phyloP scores from a whole-genome alignment of 2,113 vertebrate species.

The Anolis carolinensis region DNA sequence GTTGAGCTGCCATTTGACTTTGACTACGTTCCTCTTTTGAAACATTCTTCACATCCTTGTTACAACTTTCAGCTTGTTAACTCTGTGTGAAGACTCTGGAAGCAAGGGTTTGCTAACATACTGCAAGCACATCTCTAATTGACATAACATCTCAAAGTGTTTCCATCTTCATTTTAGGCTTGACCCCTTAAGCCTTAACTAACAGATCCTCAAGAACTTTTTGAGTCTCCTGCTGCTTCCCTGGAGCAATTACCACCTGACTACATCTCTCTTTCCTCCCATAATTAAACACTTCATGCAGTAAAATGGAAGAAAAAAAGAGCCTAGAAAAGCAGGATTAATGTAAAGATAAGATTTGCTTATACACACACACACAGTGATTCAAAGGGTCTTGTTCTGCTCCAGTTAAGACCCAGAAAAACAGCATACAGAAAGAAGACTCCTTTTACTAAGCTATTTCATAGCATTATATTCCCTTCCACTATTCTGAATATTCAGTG shows the following conservation, averaged over 20 bases:
- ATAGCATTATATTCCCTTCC: background rate
- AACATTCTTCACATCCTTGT: background rate
- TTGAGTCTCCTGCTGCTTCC: no score
- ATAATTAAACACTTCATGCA: no score
- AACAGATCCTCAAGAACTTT: conserved; percentile 4
- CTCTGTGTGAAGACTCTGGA: background rate
- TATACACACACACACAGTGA: background rate
- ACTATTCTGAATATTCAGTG: background rate
- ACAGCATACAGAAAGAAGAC: background rate
- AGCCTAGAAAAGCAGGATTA: no score
- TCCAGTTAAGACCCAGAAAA: background rate
- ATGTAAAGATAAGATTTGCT: background rate
- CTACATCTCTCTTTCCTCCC: no score
- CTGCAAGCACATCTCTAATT: background rate
- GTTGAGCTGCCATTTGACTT: background rate
- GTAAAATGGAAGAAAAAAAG: no score
- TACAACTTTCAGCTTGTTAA: background rate
- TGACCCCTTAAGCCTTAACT: background rate
- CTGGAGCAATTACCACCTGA: no score
- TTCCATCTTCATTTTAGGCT: background rate
- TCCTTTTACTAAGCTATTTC: background rate
- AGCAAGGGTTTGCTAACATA: background rate
- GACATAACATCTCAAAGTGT: background rate
- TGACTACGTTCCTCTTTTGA: background rate
- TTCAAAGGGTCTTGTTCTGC: background rate